phyloP scores from a whole-genome alignment of 2,113 vertebrate genomes.

The Columbina picui region DNA sequence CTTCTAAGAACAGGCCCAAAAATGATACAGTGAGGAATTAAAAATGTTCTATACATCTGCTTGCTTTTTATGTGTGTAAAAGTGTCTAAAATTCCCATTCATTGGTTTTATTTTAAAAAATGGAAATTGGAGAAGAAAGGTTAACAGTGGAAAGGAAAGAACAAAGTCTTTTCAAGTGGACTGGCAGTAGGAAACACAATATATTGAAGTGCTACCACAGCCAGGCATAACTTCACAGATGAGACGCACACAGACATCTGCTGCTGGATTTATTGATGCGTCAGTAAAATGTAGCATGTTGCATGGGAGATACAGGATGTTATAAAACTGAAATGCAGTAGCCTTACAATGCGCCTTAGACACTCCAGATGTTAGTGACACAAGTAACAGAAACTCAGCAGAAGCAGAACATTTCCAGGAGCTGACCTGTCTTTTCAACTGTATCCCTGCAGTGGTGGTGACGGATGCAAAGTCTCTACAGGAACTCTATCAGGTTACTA shows the following conservation, averaged over 20 bases:
- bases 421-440: neutral
- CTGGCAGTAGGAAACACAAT: neutral
- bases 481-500: neutral
- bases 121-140: neutral
- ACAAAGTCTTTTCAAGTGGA: neutral
- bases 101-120: slow-evolving; percentile 27
- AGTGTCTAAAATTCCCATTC: neutral
- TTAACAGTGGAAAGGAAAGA: neutral
- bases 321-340: neutral
- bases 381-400: neutral
- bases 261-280: neutral
- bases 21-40: neutral
- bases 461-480: fast-evolving
- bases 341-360: neutral
- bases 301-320: neutral
- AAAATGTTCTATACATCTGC: neutral
- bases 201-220: neutral
- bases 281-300: neutral
- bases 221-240: neutral
- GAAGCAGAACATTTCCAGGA: neutral
- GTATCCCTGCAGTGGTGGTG: neutral
- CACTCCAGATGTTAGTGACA: neutral
- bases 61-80: neutral
- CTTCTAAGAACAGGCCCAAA: neutral
- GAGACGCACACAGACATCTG: neutral